Conservation (phyloP, 2,113 vertebrate species). For the Macrotus californicus region DNA sequence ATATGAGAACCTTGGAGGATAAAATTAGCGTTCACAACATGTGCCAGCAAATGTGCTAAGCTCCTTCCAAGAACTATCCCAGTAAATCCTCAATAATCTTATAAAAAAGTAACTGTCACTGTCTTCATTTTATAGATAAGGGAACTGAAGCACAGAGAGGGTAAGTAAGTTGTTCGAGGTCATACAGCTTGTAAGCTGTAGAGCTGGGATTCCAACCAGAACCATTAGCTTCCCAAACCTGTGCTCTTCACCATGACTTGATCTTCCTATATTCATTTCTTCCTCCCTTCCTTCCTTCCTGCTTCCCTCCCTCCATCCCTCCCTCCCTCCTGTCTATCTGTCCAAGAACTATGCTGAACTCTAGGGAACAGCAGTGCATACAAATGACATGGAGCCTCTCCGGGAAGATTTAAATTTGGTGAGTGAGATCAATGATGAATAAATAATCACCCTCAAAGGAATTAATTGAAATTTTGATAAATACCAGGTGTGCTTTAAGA, state of each 20-base stretch:
- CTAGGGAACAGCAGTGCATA: not conserved
- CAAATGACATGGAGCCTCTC: not conserved
- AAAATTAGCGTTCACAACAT: not conserved
- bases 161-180: not conserved
- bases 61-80: not conserved
- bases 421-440: not conserved
- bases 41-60: not conserved
- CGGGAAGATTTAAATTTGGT: not conserved
- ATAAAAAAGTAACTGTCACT: not conserved
- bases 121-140: not conserved
- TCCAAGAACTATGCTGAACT: not conserved
- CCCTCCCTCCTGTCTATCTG: not conserved
- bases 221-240: not conserved
- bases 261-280: not conserved
- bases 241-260: not conserved
- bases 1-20: not conserved
- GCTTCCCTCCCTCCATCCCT: fast-evolving
- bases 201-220: not conserved
- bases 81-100: not conserved
- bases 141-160: not conserved
- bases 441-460: not conserved
- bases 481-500: not conserved
- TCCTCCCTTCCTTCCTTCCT: too few species aligned
- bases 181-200: not conserved
- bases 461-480: not conserved